A percentile compares a stretch with the other conserved stretches of the same genome.
These are phyloP conservation scores for Pterobdella sp. DNA, from an alignment of 2,888 invertebrate genomes.

Conservation along the genomic window DNA sequence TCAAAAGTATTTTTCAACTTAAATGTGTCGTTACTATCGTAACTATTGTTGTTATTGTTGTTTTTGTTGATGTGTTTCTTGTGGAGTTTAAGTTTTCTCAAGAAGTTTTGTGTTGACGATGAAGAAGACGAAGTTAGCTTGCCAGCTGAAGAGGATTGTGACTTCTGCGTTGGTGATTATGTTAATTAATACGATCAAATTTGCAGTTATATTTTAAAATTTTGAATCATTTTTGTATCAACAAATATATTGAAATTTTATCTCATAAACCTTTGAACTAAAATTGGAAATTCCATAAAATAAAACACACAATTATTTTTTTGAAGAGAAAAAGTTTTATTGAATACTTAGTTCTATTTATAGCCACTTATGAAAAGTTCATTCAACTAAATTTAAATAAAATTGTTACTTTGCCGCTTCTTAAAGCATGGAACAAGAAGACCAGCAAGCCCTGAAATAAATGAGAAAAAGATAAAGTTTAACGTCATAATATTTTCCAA, in stretches of 20 bases:
- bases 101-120: background rate
- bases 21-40: background rate
- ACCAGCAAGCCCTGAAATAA: conserved; percentile 33
- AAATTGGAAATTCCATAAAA: too few relatives aligned
- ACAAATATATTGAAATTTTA: too few relatives aligned
- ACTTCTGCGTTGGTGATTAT: too few relatives aligned
- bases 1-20: background rate
- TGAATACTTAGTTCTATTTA: too few relatives aligned
- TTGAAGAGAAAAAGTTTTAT: too few relatives aligned
- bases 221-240: too few relatives aligned
- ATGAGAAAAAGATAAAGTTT: background rate
- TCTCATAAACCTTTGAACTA: too few relatives aligned
- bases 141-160: background rate
- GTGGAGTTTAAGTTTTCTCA: background rate
- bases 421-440: conserved; percentile 33
- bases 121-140: background rate
- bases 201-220: too few relatives aligned
- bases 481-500: background rate
- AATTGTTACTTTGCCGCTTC: conserved; percentile 33
- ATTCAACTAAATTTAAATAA: too few relatives aligned
- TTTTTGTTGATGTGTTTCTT: background rate
- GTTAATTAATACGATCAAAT: too few relatives aligned
- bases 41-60: background rate
- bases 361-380: too few relatives aligned
- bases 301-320: too few relatives aligned